phyloP scores from a whole-genome alignment of 1,140 invertebrate genomes.

The Drosophila setifemur region DNA sequence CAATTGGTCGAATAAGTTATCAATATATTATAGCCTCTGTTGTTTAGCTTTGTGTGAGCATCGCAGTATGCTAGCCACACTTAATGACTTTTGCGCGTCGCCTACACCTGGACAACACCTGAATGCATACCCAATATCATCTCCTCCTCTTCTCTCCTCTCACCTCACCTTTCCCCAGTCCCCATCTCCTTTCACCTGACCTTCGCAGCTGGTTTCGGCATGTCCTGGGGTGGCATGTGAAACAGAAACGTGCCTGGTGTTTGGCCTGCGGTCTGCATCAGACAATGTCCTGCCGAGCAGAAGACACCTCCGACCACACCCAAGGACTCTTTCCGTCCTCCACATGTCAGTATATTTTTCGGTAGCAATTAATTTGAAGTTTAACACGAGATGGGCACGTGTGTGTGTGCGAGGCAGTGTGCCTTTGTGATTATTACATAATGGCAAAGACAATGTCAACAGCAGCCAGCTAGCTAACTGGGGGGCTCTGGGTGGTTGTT shows the following conservation, averaged over 20 bases:
- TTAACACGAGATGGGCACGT: conserved; percentile 46
- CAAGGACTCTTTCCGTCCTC: not conserved
- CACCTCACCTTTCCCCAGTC: not conserved
- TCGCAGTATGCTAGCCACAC: conserved; percentile 65
- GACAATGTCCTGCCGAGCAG: conserved; percentile 26
- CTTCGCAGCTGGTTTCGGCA: conserved; percentile 19
- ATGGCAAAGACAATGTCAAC: conserved; percentile 36
- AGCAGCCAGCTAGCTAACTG: conserved; percentile 14
- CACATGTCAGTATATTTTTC: conserved; percentile 51
- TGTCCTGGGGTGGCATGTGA: conserved; percentile 35
- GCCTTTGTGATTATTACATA: conserved; percentile 60
- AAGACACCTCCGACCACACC: conserved; percentile 8
- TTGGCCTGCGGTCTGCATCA: conserved; percentile 61
- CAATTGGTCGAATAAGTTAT: not conserved
- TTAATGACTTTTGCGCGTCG: conserved; percentile 73
- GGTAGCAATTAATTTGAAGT: conserved; percentile 75
- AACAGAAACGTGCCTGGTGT: conserved; percentile 62
- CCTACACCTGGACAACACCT: conserved; percentile 31
- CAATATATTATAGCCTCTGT: not conserved
- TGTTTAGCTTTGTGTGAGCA: conserved; percentile 50
- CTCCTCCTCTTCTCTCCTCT: conserved; percentile 8
- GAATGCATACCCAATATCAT: conserved; percentile 8
- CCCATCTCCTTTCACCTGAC: conserved; percentile 30
- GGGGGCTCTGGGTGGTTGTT: not conserved
- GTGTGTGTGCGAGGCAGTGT: not conserved